Evolutionary conservation across 2,888 invertebrate genomes (phyloP), one percentile per base, ranked within the genome.

Genomic region (Ashinkailepas kermadecensis): DNA sequence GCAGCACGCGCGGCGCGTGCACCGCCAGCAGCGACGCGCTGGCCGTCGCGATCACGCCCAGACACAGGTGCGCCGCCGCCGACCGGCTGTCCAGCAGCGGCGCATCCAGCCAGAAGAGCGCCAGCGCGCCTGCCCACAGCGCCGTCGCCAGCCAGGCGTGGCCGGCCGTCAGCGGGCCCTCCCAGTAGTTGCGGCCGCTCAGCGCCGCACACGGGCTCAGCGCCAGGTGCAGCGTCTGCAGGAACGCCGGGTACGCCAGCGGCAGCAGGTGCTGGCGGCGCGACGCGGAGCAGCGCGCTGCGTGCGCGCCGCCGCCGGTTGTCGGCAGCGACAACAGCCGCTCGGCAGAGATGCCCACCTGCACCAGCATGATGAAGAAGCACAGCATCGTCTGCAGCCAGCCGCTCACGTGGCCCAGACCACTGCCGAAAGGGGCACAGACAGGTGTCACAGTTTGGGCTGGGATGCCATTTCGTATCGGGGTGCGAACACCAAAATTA

Each of bases 1-100:
- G 56, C 57, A 78, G 57, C n/a, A 78, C 23, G n/a, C 78, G 78
- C 56, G 78, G 78, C 78, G 57, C 15, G 78, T 78, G 78, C 57
- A 78, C 58, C 57, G 57, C 57, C 57, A 56, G 12, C 78, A 78
- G 78, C 23, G 78, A 78, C n/a, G 12, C 23, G 57, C n/a, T 23
- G 78, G 57, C 78, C 23, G 18, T n/a, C 11, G n/a, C 58, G 10
- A 78, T 21, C 78, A 78, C 8, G 57, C 58, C 56, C n/a, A 78
- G 57, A 13, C 78, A 78, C 13, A 78, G 56, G 21, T 57, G 57
- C 9, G 58, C 18, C 11, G 56, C 57, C 13, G 58, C 7, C 13
- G 78, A 23, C 15, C 12, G 12, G 56, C 56, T 78, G 58, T 78
- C 78, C 57, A 56, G 57, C 57, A 78, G 78, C 10, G 58, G 58